phyloP scores from a whole-genome alignment of 1,140 invertebrate species.

The Penaeus chinensis region DNA sequence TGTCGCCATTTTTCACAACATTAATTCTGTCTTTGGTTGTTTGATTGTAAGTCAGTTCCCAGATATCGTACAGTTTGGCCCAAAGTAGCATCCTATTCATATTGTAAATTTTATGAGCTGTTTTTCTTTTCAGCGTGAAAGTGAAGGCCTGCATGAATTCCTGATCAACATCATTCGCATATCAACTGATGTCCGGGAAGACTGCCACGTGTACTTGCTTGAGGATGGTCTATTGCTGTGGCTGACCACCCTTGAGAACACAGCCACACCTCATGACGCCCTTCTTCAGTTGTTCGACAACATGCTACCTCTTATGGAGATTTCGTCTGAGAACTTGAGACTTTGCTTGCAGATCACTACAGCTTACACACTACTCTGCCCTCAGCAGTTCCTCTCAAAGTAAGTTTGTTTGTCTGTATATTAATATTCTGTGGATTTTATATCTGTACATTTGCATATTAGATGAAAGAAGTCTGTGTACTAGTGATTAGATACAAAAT shows the following conservation, averaged over 20 bases:
- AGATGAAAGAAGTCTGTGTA: too few relatives aligned
- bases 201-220: constrained; percentile 86
- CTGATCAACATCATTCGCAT: constrained; percentile 82
- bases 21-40: too few relatives aligned
- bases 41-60: too few relatives aligned
- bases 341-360: constrained; percentile 83
- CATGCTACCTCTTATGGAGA: constrained; percentile 72
- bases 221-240: constrained; percentile 94
- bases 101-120: constrained; percentile 69
- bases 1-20: too few relatives aligned
- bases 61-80: too few relatives aligned
- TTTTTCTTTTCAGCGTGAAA: constrained; percentile 69
- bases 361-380: constrained; percentile 85
- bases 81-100: constrained; percentile 3
- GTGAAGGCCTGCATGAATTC: constrained; percentile 75
- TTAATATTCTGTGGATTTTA: too few relatives aligned
- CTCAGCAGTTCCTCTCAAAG: constrained; percentile 81
- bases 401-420: constrained; percentile 46
- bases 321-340: constrained; percentile 82
- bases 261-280: constrained; percentile 68
- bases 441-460: too few relatives aligned
- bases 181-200: constrained; percentile 81
- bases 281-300: constrained; percentile 57
- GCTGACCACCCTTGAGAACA: constrained; percentile 84
- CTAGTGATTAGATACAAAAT: too few relatives aligned